Evolutionary conservation across 2,113 vertebrate genomes (phyloP), one percentile per base, ranked within the genome.

Genomic region (Ceratotherium simum): DNA sequence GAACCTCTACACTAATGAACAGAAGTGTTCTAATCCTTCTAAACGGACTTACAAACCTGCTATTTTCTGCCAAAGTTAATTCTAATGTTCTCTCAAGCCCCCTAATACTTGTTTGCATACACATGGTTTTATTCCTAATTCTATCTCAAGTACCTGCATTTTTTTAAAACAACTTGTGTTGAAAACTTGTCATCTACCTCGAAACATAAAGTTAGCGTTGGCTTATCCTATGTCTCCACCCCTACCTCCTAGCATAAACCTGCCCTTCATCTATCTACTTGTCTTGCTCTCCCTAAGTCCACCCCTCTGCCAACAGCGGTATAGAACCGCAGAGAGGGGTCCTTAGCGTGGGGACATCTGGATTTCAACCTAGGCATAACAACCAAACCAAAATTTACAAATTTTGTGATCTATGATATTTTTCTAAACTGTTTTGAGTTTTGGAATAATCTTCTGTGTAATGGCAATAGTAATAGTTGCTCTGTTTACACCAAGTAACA

Each of bases 31-130:
- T 46, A 58, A 3, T 5, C 13, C 46, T 80, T 82, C 6, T n/a
- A 8, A 81, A 89, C 85, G 31, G 21, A 90, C 18, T 51, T 94
- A 80, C 21, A 89, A 79, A 85, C 21, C 88, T 54, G 21, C 13
- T 79, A 20, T 56, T 78, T 95, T 96, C 31, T 78, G 73, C 2
- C 33, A 88, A 75, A 93, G 70, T 75, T 90, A 75, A 85, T 90
- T 27, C 8, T 25, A 90, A 5, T 56, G 21, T 86, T 90, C 62
- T 48, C 27, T 95, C 48, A 85, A 80, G 51, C 16, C 42, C 42
- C 54, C 42, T 70, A 14, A 48, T 90, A 69, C 14, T 70, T 62
- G 9, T 80, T 75, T 94, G 46, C 62, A 54, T 75, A 36, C 33
- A 84, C 16, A 72, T 21, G 8, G 4, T 73, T 95, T 54, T 90